phyloP scores from a whole-genome alignment of 2,797 vertebrate genomes.

The Myotis daubentonii region DNA sequence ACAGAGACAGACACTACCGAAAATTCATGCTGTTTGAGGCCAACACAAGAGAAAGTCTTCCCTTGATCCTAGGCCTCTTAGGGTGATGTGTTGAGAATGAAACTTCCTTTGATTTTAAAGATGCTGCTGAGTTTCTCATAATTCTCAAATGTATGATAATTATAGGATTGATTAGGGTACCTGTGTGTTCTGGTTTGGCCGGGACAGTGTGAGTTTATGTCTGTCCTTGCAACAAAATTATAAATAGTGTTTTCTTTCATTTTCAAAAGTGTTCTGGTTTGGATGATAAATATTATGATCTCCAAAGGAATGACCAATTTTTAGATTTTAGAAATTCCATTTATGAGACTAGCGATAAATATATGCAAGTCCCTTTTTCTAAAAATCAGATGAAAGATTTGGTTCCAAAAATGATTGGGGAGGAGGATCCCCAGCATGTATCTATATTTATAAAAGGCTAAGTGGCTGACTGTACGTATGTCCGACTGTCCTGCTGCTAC shows the following conservation, averaged over 20 bases:
- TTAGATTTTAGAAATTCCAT: conserved; percentile 41
- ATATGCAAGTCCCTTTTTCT: neutral
- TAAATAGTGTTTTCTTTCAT: neutral
- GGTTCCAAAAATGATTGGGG: neutral
- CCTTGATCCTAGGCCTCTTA: neutral
- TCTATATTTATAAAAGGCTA: too few relatives aligned
- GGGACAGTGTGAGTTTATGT: neutral
- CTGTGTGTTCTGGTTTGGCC: neutral
- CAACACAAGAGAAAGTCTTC: neutral
- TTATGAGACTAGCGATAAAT: neutral
- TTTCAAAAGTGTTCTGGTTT: neutral
- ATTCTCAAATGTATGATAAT: conserved; percentile 15
- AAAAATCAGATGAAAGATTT: neutral
- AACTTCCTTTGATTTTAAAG: conserved; percentile 50
- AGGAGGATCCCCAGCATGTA: neutral
- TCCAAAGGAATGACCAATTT: neutral
- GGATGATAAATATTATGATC: neutral
- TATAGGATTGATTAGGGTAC: neutral
- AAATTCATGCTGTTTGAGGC: conserved; percentile 27
- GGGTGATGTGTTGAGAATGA: neutral
- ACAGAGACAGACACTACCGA: neutral
- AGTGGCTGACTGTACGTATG: too few relatives aligned
- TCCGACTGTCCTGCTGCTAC: too few relatives aligned
- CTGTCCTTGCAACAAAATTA: neutral
- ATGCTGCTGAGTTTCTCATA: neutral